Evolutionary conservation across 2,113 vertebrate species (phyloP).

Genomic region (Phyllopteryx taeniolatus): DNA sequence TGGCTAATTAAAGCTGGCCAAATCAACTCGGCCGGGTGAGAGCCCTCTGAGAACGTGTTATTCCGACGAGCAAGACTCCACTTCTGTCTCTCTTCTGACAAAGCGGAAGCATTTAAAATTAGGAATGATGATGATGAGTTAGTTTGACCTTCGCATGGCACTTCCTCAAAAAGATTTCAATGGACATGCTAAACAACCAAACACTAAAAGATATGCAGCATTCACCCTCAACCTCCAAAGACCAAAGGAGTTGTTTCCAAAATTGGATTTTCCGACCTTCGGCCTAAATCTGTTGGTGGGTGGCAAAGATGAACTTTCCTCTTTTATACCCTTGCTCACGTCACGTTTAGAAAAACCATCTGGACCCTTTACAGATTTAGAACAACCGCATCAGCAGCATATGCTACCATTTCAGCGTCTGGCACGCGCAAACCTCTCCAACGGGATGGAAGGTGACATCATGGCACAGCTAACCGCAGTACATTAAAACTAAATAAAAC

Average conservation of each 20-base stretch:
- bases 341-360: conserved; percentile 66
- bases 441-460: conserved; percentile 57
- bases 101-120: conserved; percentile 17
- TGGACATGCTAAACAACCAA: background rate
- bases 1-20: conserved; percentile 60
- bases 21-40: conserved; percentile 39
- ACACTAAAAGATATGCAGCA: background rate
- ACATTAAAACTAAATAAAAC: too few species aligned
- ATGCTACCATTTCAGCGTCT: conserved; percentile 62
- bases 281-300: conserved; percentile 33
- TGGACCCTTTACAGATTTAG: conserved; percentile 64
- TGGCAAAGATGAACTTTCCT: conserved; percentile 32
- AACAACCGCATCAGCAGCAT: conserved; percentile 62
- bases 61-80: conserved; percentile 29
- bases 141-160: background rate
- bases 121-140: conserved; percentile 5
- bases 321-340: conserved; percentile 30
- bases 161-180: background rate
- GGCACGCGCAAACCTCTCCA: conserved; percentile 55
- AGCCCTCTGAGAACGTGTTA: conserved; percentile 42
- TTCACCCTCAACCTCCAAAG: background rate
- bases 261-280: conserved; percentile 51
- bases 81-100: conserved; percentile 15
- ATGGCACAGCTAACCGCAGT: conserved; percentile 28
- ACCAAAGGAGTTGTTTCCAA: conserved; percentile 21